Evolutionary conservation across 2,113 vertebrate genomes (phyloP).

Genomic region (Podarcis cretensis): DNA sequence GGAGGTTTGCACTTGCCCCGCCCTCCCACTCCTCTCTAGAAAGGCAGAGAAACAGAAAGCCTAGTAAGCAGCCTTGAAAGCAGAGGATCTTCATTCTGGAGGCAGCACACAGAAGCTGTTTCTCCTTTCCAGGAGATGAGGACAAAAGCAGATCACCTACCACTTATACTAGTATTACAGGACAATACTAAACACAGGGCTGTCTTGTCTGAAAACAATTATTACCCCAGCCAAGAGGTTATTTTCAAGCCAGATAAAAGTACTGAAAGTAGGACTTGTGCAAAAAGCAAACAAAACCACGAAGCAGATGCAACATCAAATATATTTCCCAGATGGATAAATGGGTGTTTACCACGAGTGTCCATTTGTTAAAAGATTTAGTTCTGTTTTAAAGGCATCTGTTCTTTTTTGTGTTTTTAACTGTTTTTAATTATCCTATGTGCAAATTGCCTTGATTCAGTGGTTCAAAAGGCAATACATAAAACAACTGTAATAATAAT

Average conservation of each 20-base stretch:
- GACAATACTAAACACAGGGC: neutral
- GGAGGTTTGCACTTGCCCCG: neutral
- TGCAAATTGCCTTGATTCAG: no score
- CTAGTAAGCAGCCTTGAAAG: neutral
- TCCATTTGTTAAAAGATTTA: no score
- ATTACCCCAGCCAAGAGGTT: neutral
- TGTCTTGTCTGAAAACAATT: neutral
- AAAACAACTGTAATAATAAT: neutral
- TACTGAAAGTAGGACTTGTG: neutral
- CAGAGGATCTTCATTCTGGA: neutral
- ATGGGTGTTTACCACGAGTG: no score
- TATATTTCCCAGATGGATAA: no score
- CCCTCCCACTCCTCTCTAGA: no score
- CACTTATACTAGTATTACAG: neutral
- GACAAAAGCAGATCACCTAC: neutral
- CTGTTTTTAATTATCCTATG: no score
- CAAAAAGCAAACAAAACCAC: no score
- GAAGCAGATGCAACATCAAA: no score
- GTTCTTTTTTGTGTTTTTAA: no score
- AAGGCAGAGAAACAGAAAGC: neutral
- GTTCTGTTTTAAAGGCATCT: no score
- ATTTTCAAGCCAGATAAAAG: neutral
- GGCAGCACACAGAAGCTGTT: neutral
- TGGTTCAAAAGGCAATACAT: no score
- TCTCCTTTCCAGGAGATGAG: neutral